Evolutionary conservation across 2,888 invertebrate genomes (phyloP).

Genomic region (Oscheius sp.): DNA sequence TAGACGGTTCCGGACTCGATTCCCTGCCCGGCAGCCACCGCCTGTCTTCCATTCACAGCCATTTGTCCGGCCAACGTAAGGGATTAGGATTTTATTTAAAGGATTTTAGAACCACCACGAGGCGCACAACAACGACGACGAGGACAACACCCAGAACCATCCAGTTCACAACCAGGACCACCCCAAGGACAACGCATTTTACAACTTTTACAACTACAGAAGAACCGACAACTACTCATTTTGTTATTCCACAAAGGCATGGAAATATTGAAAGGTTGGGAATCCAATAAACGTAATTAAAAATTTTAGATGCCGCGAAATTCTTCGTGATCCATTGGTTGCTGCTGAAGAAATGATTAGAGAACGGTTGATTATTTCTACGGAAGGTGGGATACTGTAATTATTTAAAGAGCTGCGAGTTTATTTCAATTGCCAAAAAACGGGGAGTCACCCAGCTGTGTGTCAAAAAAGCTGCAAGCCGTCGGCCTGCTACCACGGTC

Average conservation of each 20-base stretch:
- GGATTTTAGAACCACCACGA: too few relatives aligned
- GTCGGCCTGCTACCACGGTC: too few relatives aligned
- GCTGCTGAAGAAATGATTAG: constrained; percentile 68
- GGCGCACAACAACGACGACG: not conserved
- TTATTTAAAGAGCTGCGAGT: too few relatives aligned
- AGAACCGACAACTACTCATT: constrained; percentile 6
- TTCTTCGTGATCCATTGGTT: constrained; percentile 63
- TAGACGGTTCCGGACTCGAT: constrained; percentile 11
- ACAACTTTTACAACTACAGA: not conserved
- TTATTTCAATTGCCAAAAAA: too few relatives aligned
- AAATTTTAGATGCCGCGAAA: constrained; percentile 59
- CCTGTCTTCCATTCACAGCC: constrained; percentile 9
- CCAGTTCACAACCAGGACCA: constrained; percentile 28
- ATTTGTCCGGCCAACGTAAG: not conserved
- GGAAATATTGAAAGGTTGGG: constrained; percentile 18
- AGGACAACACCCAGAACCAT: constrained; percentile 23
- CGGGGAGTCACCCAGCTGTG: too few relatives aligned
- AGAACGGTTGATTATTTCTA: constrained; percentile 60
- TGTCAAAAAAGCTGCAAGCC: too few relatives aligned
- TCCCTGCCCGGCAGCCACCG: constrained; percentile 13
- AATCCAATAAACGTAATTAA: not conserved
- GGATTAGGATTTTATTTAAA: not conserved
- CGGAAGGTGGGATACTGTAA: constrained; percentile 60
- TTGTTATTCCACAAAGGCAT: not conserved
- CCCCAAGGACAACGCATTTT: constrained; percentile 40